Evolutionary conservation across 2,113 vertebrate species (phyloP), one percentile per base, ranked within the genome.

Genomic region (Daboia siamensis): DNA sequence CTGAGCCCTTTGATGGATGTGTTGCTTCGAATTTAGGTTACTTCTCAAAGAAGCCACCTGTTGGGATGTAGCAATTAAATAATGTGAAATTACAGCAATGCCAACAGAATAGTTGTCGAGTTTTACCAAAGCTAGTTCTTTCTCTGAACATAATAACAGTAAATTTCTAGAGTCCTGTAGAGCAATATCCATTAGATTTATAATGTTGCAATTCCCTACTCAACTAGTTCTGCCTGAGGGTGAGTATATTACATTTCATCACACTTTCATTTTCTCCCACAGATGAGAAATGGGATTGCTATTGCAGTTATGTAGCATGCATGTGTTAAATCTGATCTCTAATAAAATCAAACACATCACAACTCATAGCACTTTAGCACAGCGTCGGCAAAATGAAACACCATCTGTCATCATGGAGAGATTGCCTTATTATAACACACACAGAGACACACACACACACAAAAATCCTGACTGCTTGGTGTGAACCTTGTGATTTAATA

Each of bases 201-300:
- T 99, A 99, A 99, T 98, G 98, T 98, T 98, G 98, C 98, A 98
- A 99, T 99, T 98, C 98, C 98, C 98, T 98, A 98, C 98, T 98
- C 98, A 98, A 98, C 98, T 98, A 98, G 98, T 99, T 98, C 98
- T 98, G 98, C 99, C 98, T 98, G 98, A 98, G 98, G 98, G 98
- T 98, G 98, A 98, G 98, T 99, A 98, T 99, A 99, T 99, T 99
- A 99, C 98, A 99, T 99, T 99, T 99, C 98, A 99, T 99, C 99
- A 99, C 98, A 98, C 98, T 99, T 99, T 99, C 98, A 99, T 99
- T 99, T 99, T 99, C 98, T 99, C 98, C 98, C 97, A 98, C 98
- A 98, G 98, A 99, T 99, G 99, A 99, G 98, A 98, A 99, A 99
- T 98, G 98, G 98, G 98, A 98, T 98, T 98, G 98, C 96, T 98